phyloP scores from a whole-genome alignment of 2,888 invertebrate genomes.

The Tenthredo livida region DNA sequence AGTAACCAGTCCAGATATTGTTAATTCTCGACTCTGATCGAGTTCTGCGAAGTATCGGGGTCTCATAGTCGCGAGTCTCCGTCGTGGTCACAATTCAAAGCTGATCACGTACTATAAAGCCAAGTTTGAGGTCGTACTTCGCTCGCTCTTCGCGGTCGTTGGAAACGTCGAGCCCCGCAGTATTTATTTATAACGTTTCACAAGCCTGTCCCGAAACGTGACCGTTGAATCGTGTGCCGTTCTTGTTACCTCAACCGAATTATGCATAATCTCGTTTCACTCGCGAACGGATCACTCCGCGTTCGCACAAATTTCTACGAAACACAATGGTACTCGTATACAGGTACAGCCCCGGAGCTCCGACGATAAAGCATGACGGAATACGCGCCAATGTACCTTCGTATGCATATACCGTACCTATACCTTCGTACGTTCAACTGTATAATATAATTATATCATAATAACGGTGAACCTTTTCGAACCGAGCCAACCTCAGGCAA shows the following conservation, averaged over 20 bases:
- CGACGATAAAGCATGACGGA: slow-evolving; percentile 8
- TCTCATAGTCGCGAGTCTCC: neutral
- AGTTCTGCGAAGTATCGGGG: too few relatives aligned
- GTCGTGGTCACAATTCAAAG: neutral
- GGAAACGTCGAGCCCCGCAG: neutral
- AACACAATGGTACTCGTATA: neutral
- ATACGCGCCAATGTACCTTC: neutral
- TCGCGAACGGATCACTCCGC: neutral
- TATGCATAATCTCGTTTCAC: slow-evolving; percentile 8
- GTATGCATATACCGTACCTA: neutral
- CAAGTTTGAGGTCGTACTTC: neutral
- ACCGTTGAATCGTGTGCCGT: neutral
- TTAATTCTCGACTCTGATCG: neutral
- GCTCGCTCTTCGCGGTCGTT: neutral
- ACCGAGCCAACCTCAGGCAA: neutral
- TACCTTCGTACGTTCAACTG: neutral
- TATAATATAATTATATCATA: neutral
- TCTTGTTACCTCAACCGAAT: neutral
- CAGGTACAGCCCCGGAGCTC: neutral
- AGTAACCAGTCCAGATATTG: neutral
- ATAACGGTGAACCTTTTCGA: neutral
- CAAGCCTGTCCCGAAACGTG: neutral
- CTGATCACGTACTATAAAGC: neutral
- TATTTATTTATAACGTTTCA: neutral
- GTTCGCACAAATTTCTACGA: neutral